Evolutionary conservation across 2,113 vertebrate species (phyloP).

Genomic region (Porphyrio hochstetteri): DNA sequence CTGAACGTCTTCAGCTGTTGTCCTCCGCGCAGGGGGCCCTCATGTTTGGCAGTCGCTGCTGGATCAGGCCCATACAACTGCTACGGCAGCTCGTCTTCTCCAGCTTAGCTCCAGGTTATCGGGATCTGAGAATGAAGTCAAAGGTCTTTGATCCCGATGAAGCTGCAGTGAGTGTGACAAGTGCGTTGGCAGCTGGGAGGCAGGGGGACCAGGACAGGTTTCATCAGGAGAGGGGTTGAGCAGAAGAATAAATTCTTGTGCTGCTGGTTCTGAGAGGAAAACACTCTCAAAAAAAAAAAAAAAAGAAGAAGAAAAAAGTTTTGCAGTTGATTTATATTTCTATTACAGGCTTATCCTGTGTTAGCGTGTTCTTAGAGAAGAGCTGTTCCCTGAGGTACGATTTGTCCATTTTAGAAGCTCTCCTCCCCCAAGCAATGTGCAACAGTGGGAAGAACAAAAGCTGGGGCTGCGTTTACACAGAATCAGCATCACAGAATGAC

Average conservation of each 20-base stretch:
- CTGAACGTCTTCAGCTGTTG: not conserved
- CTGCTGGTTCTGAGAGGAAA: not conserved
- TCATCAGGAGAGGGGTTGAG: not conserved
- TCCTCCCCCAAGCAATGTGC: not conserved
- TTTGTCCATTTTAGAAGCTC: conserved; percentile 52
- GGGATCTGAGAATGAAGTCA: not conserved
- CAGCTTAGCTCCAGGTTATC: not conserved
- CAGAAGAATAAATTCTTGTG: not conserved
- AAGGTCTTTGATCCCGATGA: not conserved
- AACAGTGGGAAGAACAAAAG: conserved; percentile 28
- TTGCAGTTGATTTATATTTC: conserved; percentile 25
- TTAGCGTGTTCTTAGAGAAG: conserved; percentile 44
- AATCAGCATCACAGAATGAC: no score
- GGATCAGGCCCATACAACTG: not conserved
- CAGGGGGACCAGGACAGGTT: not conserved
- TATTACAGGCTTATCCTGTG: conserved; percentile 49
- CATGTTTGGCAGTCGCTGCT: not conserved
- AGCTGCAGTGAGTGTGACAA: not conserved
- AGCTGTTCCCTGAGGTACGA: conserved; percentile 31
- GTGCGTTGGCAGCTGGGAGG: not conserved
- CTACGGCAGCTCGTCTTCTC: not conserved
- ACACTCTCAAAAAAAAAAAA: not conserved
- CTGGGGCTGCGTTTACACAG: not conserved
- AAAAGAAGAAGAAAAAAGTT: not conserved
- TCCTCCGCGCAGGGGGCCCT: not conserved